Conservation (phyloP, 2,797 vertebrate genomes). For the Dallia pectoralis region DNA sequence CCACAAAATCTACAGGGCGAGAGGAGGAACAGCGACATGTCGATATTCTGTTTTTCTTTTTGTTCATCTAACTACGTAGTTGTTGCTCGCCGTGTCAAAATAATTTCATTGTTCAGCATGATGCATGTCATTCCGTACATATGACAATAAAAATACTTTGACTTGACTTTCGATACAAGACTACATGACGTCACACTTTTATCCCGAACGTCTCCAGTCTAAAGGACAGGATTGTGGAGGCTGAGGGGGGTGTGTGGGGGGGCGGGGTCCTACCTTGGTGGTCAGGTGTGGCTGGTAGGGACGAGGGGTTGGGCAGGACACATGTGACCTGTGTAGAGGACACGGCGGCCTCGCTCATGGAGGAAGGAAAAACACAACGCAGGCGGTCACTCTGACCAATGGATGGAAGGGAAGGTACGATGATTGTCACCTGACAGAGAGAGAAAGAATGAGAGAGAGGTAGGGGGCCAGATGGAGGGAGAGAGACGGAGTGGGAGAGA, state of each 20-base stretch:
- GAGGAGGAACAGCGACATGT: not conserved
- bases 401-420: slow-evolving; percentile 66
- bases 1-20: slow-evolving; percentile 82
- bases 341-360: slow-evolving; percentile 57
- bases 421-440: slow-evolving; percentile 68
- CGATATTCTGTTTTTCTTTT: too few relatives aligned
- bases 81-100: too few relatives aligned
- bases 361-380: slow-evolving; percentile 57
- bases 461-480: slow-evolving; percentile 39
- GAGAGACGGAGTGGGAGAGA: slow-evolving; percentile 22
- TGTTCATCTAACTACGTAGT: too few relatives aligned
- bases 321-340: slow-evolving; percentile 69
- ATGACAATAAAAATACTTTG: too few relatives aligned
- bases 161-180: too few relatives aligned
- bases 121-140: too few relatives aligned
- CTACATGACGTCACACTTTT: not conserved
- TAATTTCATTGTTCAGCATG: too few relatives aligned
- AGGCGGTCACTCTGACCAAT: slow-evolving; percentile 66
- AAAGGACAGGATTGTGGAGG: not conserved
- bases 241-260: not conserved
- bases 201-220: not conserved
- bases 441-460: slow-evolving; percentile 31
- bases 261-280: slow-evolving; percentile 76
- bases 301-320: slow-evolving; percentile 58
- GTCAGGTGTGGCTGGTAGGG: slow-evolving; percentile 78